Conservation (phyloP, 2,113 vertebrate genomes). For the Hypomesus transpacificus region DNA sequence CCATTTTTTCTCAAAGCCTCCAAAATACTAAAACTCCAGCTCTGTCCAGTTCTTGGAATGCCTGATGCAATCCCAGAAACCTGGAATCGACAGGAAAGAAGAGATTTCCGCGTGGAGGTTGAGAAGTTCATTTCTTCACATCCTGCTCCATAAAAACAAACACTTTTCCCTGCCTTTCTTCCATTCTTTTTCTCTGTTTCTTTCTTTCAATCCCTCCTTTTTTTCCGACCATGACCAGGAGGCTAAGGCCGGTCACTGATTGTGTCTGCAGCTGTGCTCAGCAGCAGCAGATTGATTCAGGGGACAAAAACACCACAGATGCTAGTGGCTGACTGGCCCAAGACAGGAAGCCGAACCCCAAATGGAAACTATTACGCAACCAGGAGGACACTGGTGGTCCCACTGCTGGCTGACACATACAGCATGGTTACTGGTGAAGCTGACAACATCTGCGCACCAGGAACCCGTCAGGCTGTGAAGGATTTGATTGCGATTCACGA, state of each 20-base stretch:
- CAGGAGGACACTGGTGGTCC: no score
- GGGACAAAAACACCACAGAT: conserved; percentile 60
- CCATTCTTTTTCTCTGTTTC: conserved; percentile 28
- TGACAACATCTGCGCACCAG: no score
- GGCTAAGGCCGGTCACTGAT: conserved; percentile 34
- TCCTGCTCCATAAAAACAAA: conserved; percentile 55
- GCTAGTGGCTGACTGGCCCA: conserved; percentile 36
- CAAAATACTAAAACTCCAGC: background rate
- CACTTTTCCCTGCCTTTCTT: conserved; percentile 28
- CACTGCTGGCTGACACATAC: no score
- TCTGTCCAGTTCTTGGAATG: conserved; percentile 30
- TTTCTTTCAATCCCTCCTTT: conserved; percentile 6
- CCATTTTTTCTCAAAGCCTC: background rate
- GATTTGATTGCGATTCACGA: conserved; percentile 10
- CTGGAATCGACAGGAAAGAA: conserved; percentile 53
- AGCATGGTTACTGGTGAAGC: no score
- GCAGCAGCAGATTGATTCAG: conserved; percentile 45
- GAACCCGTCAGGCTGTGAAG: no score
- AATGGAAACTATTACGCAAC: no score
- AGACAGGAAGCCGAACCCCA: conserved; percentile 34
- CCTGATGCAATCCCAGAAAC: conserved; percentile 32
- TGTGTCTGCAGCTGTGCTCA: conserved; percentile 54
- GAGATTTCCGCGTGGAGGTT: conserved; percentile 54
- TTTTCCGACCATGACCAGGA: conserved; percentile 24
- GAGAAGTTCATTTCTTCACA: conserved; percentile 60